Conservation (phyloP, 2,888 invertebrate species). For the Mythimna pallens region DNA sequence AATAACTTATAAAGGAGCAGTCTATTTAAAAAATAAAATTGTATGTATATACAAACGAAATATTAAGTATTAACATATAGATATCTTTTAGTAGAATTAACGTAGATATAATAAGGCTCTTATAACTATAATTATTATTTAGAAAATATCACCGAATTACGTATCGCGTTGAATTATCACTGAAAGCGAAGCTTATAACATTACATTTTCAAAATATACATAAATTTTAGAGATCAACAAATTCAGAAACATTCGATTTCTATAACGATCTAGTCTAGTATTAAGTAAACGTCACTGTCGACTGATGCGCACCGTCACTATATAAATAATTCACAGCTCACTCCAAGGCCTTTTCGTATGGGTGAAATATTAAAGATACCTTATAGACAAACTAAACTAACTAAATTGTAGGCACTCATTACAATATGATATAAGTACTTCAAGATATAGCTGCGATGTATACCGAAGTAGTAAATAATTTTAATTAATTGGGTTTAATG, state of each 20-base stretch:
- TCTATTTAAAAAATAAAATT: constrained; percentile 78
- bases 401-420: not conserved
- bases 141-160: constrained; percentile 89
- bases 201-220: constrained; percentile 76
- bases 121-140: constrained; percentile 78
- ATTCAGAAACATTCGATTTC: constrained; percentile 74
- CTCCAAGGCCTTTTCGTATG: constrained; percentile 24
- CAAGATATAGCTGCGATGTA: not conserved
- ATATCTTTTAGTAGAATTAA: constrained; percentile 71
- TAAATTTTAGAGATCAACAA: constrained; percentile 85
- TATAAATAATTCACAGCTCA: constrained; percentile 54
- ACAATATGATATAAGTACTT: not conserved
- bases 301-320: constrained; percentile 53
- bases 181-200: constrained; percentile 73
- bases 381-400: not conserved
- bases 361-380: not conserved
- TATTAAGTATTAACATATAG: constrained; percentile 74
- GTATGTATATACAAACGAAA: constrained; percentile 80
- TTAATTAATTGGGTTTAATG: too few relatives aligned
- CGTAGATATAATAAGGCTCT: constrained; percentile 81
- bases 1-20: constrained; percentile 77
- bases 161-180: constrained; percentile 87
- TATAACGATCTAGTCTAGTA: constrained; percentile 53
- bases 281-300: constrained; percentile 38
- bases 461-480: not conserved